Evolutionary conservation across 1,140 invertebrate species (phyloP).

Genomic region (Campoletis sonorensis): DNA sequence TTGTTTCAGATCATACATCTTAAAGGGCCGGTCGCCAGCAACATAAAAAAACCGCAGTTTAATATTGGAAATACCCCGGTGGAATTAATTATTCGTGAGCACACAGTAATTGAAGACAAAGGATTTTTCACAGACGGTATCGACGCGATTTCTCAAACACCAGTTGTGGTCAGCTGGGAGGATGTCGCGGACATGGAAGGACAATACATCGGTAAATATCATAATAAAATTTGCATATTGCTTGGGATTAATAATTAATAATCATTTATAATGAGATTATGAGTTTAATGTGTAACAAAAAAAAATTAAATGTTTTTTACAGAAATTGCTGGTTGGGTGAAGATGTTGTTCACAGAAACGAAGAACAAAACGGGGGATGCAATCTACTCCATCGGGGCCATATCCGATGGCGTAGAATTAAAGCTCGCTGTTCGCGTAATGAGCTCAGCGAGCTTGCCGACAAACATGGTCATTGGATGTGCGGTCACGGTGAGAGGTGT

Average conservation of each 20-base stretch:
- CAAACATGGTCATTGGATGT: not conserved
- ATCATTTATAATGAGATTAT: not conserved
- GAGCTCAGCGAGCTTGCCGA: not conserved
- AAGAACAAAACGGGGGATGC: slow-evolving; percentile 2
- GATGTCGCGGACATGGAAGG: slow-evolving; percentile 14
- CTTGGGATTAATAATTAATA: not conserved
- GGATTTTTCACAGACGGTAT: too few relatives aligned
- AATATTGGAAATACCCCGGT: too few relatives aligned
- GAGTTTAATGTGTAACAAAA: not conserved
- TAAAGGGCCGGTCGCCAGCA: too few relatives aligned
- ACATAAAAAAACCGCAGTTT: too few relatives aligned
- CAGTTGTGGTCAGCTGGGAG: slow-evolving; percentile 3
- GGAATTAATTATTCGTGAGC: too few relatives aligned
- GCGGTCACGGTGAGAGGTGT: not conserved
- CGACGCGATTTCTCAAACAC: not conserved
- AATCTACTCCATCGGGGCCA: not conserved
- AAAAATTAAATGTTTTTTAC: not conserved
- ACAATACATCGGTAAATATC: not conserved
- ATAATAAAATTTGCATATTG: not conserved
- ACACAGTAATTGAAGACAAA: too few relatives aligned
- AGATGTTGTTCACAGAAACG: not conserved
- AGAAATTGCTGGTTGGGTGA: not conserved
- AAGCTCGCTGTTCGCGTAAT: not conserved
- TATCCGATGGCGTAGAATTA: too few relatives aligned
- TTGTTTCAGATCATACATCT: too few relatives aligned